Evolutionary conservation across 2,888 invertebrate genomes (phyloP).

Genomic region (Boloria euphrosyne): DNA sequence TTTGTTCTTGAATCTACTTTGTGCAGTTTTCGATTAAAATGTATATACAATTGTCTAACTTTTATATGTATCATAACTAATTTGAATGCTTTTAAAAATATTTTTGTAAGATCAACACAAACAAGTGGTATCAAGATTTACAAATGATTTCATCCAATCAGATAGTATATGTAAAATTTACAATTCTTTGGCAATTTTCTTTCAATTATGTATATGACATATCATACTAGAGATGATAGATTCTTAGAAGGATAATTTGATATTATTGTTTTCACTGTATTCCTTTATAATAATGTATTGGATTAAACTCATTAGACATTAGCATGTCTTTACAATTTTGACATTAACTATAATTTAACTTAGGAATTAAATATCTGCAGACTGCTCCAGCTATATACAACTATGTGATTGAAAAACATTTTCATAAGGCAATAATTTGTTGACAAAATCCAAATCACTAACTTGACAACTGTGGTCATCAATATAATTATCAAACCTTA

Average conservation of each 20-base stretch:
- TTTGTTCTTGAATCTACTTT: neutral
- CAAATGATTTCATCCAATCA: neutral
- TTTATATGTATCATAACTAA: neutral
- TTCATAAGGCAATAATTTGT: too few species aligned
- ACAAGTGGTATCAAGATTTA: neutral
- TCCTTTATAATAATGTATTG: neutral
- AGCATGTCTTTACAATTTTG: neutral
- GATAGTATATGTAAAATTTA: neutral
- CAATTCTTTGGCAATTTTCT: neutral
- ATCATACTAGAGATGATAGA: neutral
- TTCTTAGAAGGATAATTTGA: neutral
- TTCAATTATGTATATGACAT: too few species aligned
- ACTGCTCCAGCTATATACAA: too few species aligned
- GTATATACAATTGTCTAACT: neutral
- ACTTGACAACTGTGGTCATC: neutral
- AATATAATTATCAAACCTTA: neutral
- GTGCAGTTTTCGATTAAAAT: neutral
- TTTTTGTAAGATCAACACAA: too few species aligned
- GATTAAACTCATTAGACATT: neutral
- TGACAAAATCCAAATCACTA: neutral
- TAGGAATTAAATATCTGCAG: too few species aligned
- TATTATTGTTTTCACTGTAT: neutral
- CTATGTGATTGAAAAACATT: too few species aligned
- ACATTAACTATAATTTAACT: neutral
- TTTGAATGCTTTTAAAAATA: too few species aligned